phyloP scores from a whole-genome alignment of 2,797 vertebrate species.

The Apogon talboti region DNA sequence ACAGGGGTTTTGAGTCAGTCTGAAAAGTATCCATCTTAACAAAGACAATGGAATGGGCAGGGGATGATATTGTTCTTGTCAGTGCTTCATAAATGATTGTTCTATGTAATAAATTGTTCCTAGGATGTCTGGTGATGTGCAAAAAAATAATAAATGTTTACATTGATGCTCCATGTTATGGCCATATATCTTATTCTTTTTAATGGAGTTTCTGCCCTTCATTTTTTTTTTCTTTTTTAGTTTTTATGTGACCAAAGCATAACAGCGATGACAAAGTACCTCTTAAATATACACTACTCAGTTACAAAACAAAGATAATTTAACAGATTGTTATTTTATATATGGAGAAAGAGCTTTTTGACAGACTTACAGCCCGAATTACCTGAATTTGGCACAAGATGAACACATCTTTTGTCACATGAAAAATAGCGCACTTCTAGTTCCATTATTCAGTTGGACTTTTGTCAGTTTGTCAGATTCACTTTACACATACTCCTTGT shows the following conservation, averaged over 20 bases:
- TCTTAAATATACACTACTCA: too few relatives aligned
- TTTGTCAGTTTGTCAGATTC: neutral
- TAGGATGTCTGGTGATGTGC: neutral
- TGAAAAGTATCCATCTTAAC: constrained; percentile 34
- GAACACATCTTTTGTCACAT: too few relatives aligned
- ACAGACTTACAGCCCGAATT: too few relatives aligned
- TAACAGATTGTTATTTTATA: too few relatives aligned
- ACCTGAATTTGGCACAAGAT: too few relatives aligned
- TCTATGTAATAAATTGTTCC: neutral
- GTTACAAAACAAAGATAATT: too few relatives aligned
- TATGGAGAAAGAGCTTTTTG: too few relatives aligned
- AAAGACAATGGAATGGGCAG: constrained; percentile 13
- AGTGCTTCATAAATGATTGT: constrained; percentile 25
- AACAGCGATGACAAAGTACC: too few relatives aligned
- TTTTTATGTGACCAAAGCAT: neutral
- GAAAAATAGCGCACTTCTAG: neutral
- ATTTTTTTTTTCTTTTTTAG: neutral
- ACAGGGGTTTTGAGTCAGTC: constrained; percentile 32
- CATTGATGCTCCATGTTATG: neutral
- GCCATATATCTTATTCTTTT: neutral
- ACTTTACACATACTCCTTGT: neutral
- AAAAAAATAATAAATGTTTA: constrained; percentile 2
- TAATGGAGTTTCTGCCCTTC: neutral
- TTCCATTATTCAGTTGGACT: neutral
- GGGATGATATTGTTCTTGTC: constrained; percentile 15